These are phyloP conservation scores for Sepioteuthis lessoniana DNA, from an alignment of 2,888 invertebrate genomes.

Conservation along the genomic window DNA sequence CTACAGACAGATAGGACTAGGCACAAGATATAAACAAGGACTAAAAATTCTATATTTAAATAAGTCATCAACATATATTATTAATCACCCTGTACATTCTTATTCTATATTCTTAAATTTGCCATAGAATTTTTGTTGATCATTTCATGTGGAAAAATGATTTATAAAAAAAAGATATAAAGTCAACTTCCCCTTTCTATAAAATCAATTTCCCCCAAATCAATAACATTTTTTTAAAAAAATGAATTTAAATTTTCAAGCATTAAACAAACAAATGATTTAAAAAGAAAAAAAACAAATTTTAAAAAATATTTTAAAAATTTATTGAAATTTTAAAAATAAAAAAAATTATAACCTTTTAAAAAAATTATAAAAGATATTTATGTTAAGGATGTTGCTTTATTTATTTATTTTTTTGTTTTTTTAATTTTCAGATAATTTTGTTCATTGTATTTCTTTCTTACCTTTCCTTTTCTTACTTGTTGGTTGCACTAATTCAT, in stretches of 20 bases:
- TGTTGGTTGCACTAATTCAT: background rate
- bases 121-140: slow-evolving; percentile 6
- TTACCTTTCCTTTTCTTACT: background rate
- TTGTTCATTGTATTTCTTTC: slow-evolving; percentile 3
- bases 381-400: slow-evolving; percentile 21
- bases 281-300: background rate
- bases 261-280: background rate
- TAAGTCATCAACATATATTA: slow-evolving; percentile 18
- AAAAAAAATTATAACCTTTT: slow-evolving; percentile 33
- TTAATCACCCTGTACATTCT: slow-evolving; percentile 11
- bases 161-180: background rate
- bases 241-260: background rate
- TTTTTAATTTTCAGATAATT: background rate
- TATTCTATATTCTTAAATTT: slow-evolving; percentile 33
- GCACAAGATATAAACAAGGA: background rate
- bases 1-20: background rate
- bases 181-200: background rate
- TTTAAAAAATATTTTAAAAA: slow-evolving; percentile 11
- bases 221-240: background rate
- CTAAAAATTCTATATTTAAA: slow-evolving; percentile 33
- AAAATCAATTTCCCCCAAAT: background rate
- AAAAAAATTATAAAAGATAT: background rate
- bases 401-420: background rate
- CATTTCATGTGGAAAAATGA: background rate
- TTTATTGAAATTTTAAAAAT: slow-evolving; percentile 33